Evolutionary conservation across 2,113 vertebrate genomes (phyloP), one percentile per base, ranked within the genome.

Genomic region (Xenopus borealis): DNA sequence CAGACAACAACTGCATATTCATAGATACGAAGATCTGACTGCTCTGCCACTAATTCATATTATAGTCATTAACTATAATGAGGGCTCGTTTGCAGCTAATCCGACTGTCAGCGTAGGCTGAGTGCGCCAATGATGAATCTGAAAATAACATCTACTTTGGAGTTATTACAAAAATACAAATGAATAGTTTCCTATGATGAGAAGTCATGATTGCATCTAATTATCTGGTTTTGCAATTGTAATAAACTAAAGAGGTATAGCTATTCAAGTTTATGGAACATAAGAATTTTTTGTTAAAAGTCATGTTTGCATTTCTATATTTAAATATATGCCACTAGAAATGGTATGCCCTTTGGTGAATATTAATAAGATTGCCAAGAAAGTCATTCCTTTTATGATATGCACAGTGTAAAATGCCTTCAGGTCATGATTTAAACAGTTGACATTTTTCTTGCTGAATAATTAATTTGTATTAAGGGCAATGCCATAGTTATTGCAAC

Each of bases 101-200:
- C 17, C 7, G 53, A 55, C 58, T 27, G 58, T 61, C 58, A 23
- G 53, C 53, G 53, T 55, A 55, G 53, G 53, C 53, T n/a, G 53
- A 55, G 53, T n/a, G 17, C 16, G 17, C 16, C 53, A 55, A 16
- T 55, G 44, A 46, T 46, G n/a, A 66, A 66, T 17, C 44, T 66
- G 40, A 40, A 66, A 66, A 40, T 45, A 45, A 33, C 63, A 66
- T 45, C 33, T n/a, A 66, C 9, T 18, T 11, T 12, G 16, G 17
- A 19, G 63, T 46, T 45, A 46, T 66, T 66, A 66, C 44, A 17
- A 33, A 63, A 63, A 63, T 30, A 40, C 40, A 46, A 45, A 46
- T 50, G 44, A 50, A 67, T 20, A 17, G 18, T 0, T 67, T 67
- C 45, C 19, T 67, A 20, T 50, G 50, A 61, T 9, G 14, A 19